Evolutionary conservation across 2,888 invertebrate species (phyloP).

Genomic region (Polietes domitor): DNA sequence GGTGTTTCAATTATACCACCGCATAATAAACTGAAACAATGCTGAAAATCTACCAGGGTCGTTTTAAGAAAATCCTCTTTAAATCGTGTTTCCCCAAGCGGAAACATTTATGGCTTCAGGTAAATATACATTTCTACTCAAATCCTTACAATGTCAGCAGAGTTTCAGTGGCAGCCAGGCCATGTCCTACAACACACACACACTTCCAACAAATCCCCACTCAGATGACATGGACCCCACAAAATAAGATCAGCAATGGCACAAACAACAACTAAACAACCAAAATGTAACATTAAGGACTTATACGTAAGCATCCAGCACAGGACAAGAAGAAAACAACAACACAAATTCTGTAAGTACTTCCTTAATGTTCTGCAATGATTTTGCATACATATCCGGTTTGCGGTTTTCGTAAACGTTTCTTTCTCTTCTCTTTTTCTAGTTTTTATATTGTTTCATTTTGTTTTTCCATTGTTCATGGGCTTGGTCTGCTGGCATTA

Average conservation of each 20-base stretch:
- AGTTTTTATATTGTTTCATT: not conserved
- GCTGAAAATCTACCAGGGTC: too few relatives aligned
- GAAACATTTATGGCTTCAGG: not conserved
- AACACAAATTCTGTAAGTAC: constrained; percentile 41
- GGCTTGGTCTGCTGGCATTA: not conserved
- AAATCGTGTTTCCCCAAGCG: not conserved
- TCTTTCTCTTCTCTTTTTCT: not conserved
- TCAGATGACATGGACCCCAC: too few relatives aligned
- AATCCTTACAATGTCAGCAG: not conserved
- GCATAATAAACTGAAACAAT: too few relatives aligned
- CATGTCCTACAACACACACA: too few relatives aligned
- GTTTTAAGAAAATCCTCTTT: not conserved
- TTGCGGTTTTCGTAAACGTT: constrained; percentile 53
- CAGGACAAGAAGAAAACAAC: not conserved
- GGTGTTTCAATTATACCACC: too few relatives aligned
- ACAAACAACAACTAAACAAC: too few relatives aligned
- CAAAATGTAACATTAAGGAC: not conserved
- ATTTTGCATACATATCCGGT: constrained; percentile 60
- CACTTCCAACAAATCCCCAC: too few relatives aligned
- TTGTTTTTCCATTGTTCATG: not conserved
- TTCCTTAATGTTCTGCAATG: constrained; percentile 57
- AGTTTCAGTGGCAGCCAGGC: too few relatives aligned
- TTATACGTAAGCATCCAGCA: not conserved
- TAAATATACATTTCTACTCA: not conserved
- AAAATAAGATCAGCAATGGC: too few relatives aligned